A percentile compares a stretch with the other conserved stretches of the same genome.
phyloP scores from a whole-genome alignment of 2,113 vertebrate species.

The Prolemur simus region DNA sequence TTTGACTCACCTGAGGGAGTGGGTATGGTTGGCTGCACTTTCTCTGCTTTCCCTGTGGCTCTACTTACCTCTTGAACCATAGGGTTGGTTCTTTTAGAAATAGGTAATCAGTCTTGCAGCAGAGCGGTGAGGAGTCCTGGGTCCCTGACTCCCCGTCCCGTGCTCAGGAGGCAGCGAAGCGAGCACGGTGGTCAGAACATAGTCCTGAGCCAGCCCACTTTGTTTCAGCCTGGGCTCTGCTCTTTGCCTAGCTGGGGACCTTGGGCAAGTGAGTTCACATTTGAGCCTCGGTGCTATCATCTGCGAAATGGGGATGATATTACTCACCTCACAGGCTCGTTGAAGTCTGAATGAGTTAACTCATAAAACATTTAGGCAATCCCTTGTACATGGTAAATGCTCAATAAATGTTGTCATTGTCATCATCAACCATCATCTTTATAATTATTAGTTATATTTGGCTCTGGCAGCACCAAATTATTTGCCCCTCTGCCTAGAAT shows the following conservation, averaged over 20 bases:
- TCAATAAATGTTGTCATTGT: background rate
- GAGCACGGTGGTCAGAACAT: background rate
- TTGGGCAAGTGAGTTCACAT: background rate
- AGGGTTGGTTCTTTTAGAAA: background rate
- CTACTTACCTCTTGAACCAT: background rate
- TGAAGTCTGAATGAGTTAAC: background rate
- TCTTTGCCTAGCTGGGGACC: background rate
- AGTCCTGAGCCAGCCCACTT: background rate
- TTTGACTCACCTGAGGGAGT: background rate
- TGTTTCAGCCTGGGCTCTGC: background rate
- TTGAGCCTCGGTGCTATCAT: background rate
- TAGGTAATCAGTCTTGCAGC: background rate
- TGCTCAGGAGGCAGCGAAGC: background rate
- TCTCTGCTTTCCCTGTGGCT: background rate
- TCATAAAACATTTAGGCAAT: background rate
- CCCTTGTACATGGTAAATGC: background rate
- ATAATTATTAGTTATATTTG: background rate
- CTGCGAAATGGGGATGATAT: background rate
- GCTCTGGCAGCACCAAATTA: background rate
- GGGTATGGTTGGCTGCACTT: background rate
- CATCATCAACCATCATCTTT: background rate
- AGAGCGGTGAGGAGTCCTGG: background rate
- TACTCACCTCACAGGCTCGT: background rate
- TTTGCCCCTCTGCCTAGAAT: background rate
- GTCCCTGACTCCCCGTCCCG: background rate